phyloP scores from a whole-genome alignment of 1,140 invertebrate genomes.

The Thereuonema tuberculata region DNA sequence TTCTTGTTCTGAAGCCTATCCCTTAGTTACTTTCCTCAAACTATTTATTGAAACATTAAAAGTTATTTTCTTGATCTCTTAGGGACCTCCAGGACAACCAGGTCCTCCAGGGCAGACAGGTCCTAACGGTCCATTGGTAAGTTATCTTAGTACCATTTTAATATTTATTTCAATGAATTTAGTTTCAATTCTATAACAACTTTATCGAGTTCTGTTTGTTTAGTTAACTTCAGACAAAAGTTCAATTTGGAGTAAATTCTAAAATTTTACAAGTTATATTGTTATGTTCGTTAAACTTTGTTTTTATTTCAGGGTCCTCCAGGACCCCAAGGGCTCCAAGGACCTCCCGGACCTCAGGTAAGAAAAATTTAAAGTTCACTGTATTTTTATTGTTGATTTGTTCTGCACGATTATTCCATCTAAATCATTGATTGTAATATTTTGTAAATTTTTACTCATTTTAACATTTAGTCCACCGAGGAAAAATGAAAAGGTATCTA shows the following conservation, averaged over 20 bases:
- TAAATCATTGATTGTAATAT: too few species aligned
- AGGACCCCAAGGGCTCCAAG: conserved; percentile 44
- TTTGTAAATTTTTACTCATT: too few species aligned
- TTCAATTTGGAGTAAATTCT: too few species aligned
- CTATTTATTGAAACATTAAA: neutral
- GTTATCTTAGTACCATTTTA: neutral
- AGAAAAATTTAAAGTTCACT: too few species aligned
- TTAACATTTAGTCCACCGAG: too few species aligned
- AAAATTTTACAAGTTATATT: too few species aligned
- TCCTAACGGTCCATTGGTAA: conserved; percentile 43
- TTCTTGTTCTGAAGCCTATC: neutral
- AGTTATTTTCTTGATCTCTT: neutral
- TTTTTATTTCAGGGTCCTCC: conserved; percentile 39
- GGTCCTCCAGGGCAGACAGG: conserved; percentile 54
- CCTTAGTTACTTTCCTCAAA: neutral
- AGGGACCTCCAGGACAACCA: conserved; percentile 48
- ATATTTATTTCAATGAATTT: neutral
- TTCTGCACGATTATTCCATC: too few species aligned
- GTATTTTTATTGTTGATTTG: too few species aligned
- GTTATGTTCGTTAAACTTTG: too few species aligned
- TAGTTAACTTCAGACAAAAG: too few species aligned
- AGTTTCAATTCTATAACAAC: neutral
- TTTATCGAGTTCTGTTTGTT: too few species aligned
- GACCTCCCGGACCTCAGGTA: conserved; percentile 19
- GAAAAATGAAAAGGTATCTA: too few species aligned